Base-by-base conservation (phyloP, 2,888 invertebrate species). In the Camponotus fellah region DNA sequence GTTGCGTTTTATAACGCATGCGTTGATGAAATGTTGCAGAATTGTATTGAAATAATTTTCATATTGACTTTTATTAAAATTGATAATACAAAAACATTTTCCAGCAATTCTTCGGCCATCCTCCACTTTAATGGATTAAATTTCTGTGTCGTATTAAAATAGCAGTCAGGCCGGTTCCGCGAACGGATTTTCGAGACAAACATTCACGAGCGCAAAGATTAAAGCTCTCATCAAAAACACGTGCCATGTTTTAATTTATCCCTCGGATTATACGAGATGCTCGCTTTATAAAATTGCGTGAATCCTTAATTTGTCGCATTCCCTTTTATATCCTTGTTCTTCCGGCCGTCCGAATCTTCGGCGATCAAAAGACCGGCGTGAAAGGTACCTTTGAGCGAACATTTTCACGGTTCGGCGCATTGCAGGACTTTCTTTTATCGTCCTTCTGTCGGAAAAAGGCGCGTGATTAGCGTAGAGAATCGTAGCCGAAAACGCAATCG, bases 281-380 rank as follows among this genome's bases (percentile, higher is more conserved):
- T 43, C 21, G 65, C 71, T 86, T 85, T 84, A 89, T 85, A 86
- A 84, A 86, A 89, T 87, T 79, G 85, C 77, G 76, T 81, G 89
- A 88, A 83, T 88, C 83, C 76, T 84, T 90, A 88, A 90, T 88
- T 89, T 80, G 75, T 69, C 58, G 40, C 40, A 26, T 49, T 62
- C 17, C 77, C 69, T 77, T 69, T 56, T n/a, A 46, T 49, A 40
- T n/a, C 75, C 60, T 21, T 53, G 37, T 56, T 68, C 49, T 49
- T 46, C 65, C 62, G 34, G 32, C 32, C 26, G 40, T 82, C 74
- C 71, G 56, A 84, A 72, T 72, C 79, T 72, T 60, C 34, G 46
- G 60, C 60, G 84, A 74, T 84, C 77, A 85, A 60, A 62, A 60
- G 85, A 65, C 65, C 26, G 82, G 21, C 8, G 40, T 62, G 74